A percentile compares a stretch with the other conserved stretches of the same genome.
These are phyloP conservation scores for Drosophila prolongata DNA, from an alignment of 2,888 invertebrate species.

Conservation along the genomic window DNA sequence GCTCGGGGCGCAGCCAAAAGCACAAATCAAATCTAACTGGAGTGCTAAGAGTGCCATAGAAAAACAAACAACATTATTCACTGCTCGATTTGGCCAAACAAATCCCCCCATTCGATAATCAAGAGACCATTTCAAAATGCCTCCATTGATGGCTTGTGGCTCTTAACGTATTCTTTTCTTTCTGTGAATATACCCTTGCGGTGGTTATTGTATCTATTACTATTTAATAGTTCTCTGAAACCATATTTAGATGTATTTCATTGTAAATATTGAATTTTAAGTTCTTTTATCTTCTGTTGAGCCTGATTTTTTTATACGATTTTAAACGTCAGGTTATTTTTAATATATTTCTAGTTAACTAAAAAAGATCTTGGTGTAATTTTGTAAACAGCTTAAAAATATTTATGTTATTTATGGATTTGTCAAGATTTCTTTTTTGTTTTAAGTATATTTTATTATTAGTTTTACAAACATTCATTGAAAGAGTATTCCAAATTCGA, in stretches of 20 bases:
- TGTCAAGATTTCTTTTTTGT: background rate
- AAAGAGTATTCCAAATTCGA: background rate
- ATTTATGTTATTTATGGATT: no score
- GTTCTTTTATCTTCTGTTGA: no score
- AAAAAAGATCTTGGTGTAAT: no score
- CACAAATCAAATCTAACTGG: conserved; percentile 58
- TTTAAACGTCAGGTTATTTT: no score
- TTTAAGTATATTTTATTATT: background rate
- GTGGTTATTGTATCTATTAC: background rate
- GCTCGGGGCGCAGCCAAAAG: conserved; percentile 42
- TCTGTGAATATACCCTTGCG: background rate
- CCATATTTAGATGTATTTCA: no score
- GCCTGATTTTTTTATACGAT: no score
- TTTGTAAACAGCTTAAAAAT: no score
- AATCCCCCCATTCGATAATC: conserved; percentile 66
- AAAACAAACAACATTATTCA: conserved; percentile 43
- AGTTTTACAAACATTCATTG: background rate
- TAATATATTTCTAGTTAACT: no score
- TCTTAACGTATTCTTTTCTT: conserved; percentile 4
- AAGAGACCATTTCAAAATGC: conserved; percentile 50
- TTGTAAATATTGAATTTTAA: no score
- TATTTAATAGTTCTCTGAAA: no score
- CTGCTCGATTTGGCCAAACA: conserved; percentile 57
- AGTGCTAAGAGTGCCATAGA: conserved; percentile 28
- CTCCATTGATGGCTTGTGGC: conserved; percentile 27